Conservation (phyloP, 2,888 invertebrate species). For the Conistra vaccinii region DNA sequence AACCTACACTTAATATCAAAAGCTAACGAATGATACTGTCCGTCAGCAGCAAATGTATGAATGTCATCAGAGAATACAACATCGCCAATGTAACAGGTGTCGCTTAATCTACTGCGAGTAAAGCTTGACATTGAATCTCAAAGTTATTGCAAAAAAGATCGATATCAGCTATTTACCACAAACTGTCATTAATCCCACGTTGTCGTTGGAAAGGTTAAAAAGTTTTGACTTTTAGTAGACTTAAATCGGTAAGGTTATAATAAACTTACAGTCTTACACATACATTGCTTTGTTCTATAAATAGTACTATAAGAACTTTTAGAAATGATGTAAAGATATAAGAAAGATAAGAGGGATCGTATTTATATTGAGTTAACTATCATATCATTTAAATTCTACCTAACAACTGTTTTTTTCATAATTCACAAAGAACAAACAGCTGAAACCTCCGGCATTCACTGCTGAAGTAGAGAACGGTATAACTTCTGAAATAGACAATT, state of each 20-base stretch:
- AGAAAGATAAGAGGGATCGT: background rate
- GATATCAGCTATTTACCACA: slow-evolving; percentile 67
- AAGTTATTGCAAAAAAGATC: slow-evolving; percentile 71
- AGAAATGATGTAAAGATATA: background rate
- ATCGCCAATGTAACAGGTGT: slow-evolving; percentile 85
- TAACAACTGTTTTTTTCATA: background rate
- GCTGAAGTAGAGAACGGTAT: slow-evolving; percentile 10
- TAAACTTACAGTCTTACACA: background rate
- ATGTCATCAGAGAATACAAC: slow-evolving; percentile 48
- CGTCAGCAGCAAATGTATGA: slow-evolving; percentile 51
- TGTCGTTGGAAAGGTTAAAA: slow-evolving; percentile 5
- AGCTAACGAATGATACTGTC: slow-evolving; percentile 64
- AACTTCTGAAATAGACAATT: slow-evolving; percentile 65
- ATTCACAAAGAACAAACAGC: slow-evolving; percentile 17
- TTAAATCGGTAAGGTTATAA: background rate
- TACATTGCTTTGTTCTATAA: background rate
- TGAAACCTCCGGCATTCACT: background rate
- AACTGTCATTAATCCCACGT: slow-evolving; percentile 8
- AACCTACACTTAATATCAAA: slow-evolving; percentile 72
- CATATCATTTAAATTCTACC: background rate
- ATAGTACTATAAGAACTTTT: slow-evolving; percentile 14
- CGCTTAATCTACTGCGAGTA: slow-evolving; percentile 71
- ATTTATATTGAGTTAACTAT: background rate
- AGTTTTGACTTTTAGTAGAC: slow-evolving; percentile 9
- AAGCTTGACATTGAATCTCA: slow-evolving; percentile 76